These are phyloP conservation scores for Oncorhynchus keta DNA, from an alignment of 2,113 vertebrate genomes.

Conservation along the genomic window DNA sequence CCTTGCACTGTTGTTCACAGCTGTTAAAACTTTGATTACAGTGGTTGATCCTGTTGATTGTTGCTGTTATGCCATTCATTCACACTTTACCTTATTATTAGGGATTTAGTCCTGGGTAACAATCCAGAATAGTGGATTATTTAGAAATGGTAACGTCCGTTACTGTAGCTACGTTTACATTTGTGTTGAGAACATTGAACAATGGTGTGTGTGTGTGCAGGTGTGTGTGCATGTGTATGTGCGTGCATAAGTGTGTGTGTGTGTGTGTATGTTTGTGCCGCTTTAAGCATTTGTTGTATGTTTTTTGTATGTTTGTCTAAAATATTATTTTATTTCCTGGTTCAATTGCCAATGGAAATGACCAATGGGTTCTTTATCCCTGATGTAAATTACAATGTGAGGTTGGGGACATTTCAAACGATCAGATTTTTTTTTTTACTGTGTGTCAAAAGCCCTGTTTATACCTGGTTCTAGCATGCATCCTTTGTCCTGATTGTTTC, in stretches of 20 bases:
- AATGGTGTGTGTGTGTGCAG: neutral
- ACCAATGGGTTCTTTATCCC: too few species aligned
- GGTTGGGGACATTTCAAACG: neutral
- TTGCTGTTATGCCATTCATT: neutral
- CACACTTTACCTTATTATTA: neutral
- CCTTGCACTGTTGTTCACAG: too few species aligned
- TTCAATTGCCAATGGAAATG: too few species aligned
- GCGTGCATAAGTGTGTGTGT: neutral
- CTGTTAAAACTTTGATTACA: neutral
- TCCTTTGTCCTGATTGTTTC: too few species aligned
- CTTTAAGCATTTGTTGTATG: neutral
- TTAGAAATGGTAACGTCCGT: neutral
- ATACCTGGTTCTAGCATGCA: too few species aligned
- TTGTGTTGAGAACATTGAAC: neutral
- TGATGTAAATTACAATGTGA: neutral
- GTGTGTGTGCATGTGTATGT: neutral
- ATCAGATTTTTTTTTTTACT: neutral
- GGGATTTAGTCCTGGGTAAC: neutral
- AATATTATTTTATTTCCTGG: neutral
- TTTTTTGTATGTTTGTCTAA: neutral
- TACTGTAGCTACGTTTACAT: conserved; percentile 5
- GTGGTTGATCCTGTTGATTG: neutral
- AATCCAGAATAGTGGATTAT: neutral
- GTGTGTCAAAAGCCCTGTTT: neutral
- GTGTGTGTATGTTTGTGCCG: neutral